Conservation (phyloP, 2,888 invertebrate genomes). For the Plagiodera versicolora region DNA sequence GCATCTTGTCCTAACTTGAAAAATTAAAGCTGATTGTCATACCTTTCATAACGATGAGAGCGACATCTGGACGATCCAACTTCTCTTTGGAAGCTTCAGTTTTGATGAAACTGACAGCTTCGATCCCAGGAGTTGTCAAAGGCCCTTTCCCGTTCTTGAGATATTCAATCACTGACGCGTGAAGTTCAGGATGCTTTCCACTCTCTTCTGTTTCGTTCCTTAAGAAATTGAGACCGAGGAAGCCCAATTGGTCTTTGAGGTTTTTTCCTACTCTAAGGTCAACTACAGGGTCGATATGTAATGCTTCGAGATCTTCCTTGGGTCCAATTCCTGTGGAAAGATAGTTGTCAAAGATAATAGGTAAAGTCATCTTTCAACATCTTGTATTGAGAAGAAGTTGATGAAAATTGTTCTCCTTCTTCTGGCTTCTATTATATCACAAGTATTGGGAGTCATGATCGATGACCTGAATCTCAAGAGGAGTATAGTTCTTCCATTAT, state of each 20-base stretch:
- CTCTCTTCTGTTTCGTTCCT: constrained; percentile 45
- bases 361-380: no score
- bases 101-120: constrained; percentile 45
- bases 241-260: constrained; percentile 70
- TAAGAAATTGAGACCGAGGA: constrained; percentile 64
- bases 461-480: no score
- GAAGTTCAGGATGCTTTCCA: constrained; percentile 39
- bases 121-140: constrained; percentile 40
- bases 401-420: no score
- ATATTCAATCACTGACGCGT: constrained; percentile 45
- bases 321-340: constrained; percentile 63
- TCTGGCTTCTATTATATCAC: no score
- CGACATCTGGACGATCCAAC: constrained; percentile 45
- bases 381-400: no score
- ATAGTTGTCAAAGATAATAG: no score
- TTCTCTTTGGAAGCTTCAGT: constrained; percentile 45
- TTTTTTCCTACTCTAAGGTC: constrained; percentile 69
- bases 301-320: constrained; percentile 59
- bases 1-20: no score
- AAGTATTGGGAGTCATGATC: no score
- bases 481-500: no score
- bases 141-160: constrained; percentile 47
- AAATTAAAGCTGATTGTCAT: no score
- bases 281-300: constrained; percentile 60
- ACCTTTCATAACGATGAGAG: constrained; percentile 40